Evolutionary conservation across 1,140 invertebrate genomes (phyloP), one percentile per base, ranked within the genome.

Genomic region (Leptestheria dahalacensis): DNA sequence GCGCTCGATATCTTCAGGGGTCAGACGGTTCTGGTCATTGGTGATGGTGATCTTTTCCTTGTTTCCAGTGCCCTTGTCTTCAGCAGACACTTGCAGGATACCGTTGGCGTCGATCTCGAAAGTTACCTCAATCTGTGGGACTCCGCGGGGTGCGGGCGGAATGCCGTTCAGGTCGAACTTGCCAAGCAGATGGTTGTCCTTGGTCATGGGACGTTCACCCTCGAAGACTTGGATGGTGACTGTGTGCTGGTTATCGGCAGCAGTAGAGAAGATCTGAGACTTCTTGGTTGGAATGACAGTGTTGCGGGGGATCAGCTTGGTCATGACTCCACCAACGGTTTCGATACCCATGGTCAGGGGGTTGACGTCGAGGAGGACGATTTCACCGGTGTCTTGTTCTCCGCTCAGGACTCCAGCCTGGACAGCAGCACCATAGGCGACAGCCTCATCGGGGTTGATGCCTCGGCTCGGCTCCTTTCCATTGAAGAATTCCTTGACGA

Each of bases 201-300:
- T 99, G 0, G 85, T 86, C 81, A 87, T 84, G 0, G 83, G 79
- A 65, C 85, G 69, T 69, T 88, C 85, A n/a, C 86, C 86, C 73
- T 89, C 85, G 68, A 78, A 88, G 10, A 76, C 76, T 74, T 97
- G 93, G 71, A 99, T 99, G 46, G 94, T 97, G 6, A 99, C 96
- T 21, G 94, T 97, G 74, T 96, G 91, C 71, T 99, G 96, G 71
- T 98, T 98, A 69, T 99, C 96, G 18, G 91, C 91, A 48, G 95
- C 95, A 10, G 96, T 99, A 0, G 93, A 97, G 82, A 99, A 99
- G 66, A 99, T 94, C 71, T 99, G 95, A 3, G 92, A 95, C 71
- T 99, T 98, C 77, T 99, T 99, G n/a, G 95, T 98, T 18, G 96
- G 96, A 66, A 99, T 98, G 47, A 97, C 94, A 55, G 94, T 97